phyloP scores from a whole-genome alignment of 2,797 vertebrate species.

The Propithecus deckenii region DNA sequence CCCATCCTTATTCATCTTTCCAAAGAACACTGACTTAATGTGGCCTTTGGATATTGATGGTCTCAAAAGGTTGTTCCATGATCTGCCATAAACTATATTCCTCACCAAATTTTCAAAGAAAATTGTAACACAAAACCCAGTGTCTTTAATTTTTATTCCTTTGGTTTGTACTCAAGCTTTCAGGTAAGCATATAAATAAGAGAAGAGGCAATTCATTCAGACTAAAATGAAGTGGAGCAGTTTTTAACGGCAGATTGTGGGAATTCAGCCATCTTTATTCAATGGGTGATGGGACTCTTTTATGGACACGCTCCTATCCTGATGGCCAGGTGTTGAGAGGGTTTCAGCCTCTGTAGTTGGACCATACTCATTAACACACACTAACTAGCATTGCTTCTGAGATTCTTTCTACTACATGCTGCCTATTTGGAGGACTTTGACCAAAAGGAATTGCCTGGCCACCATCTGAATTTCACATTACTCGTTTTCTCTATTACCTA shows the following conservation, averaged over 20 bases:
- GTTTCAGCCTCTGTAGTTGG: background rate
- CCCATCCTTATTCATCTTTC: background rate
- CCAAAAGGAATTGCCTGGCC: background rate
- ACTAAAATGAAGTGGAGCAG: background rate
- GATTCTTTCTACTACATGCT: background rate
- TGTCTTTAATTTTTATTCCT: background rate
- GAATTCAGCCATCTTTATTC: background rate
- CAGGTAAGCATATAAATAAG: background rate
- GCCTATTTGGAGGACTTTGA: background rate
- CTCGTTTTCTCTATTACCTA: background rate
- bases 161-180: background rate
- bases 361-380: background rate
- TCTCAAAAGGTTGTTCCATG: background rate
- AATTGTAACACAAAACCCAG: background rate
- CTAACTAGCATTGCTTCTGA: background rate
- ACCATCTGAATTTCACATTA: background rate
- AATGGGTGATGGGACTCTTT: background rate
- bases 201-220: background rate
- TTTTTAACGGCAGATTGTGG: background rate
- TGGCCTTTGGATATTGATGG: background rate
- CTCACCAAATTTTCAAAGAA: background rate
- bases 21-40: background rate
- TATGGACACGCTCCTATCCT: background rate
- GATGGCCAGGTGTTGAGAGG: background rate
- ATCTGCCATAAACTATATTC: background rate